A percentile compares a stretch with the other conserved stretches of the same genome.
Conservation (phyloP, 1,140 invertebrate genomes). For the Drosophila carrolli region DNA sequence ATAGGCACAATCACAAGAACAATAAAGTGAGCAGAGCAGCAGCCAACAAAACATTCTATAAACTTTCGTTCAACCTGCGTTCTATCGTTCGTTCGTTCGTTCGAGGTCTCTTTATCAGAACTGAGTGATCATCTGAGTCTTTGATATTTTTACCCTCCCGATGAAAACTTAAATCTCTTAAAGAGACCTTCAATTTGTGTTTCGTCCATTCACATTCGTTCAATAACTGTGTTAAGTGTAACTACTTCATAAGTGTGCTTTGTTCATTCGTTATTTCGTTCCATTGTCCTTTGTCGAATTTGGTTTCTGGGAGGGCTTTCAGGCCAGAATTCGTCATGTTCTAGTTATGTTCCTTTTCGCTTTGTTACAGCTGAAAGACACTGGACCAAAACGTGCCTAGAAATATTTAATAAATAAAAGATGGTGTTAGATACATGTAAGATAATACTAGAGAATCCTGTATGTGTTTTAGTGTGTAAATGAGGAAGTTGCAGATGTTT, state of each 20-base stretch:
- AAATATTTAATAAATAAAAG: too few species aligned
- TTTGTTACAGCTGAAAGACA: constrained; percentile 12
- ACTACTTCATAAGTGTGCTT: constrained; percentile 34
- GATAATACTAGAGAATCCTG: too few species aligned
- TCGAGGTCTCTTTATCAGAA: background rate
- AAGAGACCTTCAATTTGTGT: constrained; percentile 29
- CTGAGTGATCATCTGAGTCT: background rate
- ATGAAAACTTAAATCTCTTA: background rate
- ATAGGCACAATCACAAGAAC: constrained; percentile 83
- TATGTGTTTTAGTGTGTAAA: too few species aligned
- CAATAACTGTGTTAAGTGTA: constrained; percentile 27
- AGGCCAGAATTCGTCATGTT: constrained; percentile 15
- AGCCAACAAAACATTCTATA: constrained; percentile 39
- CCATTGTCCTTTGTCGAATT: constrained; percentile 17
- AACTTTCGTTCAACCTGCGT: constrained; percentile 28
- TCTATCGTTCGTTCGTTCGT: constrained; percentile 34
- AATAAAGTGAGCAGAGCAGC: constrained; percentile 83
- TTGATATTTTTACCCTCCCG: too few species aligned
- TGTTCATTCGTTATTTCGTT: constrained; percentile 40
- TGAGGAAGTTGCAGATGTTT: too few species aligned
- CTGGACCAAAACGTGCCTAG: constrained; percentile 5
- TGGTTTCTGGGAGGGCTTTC: background rate
- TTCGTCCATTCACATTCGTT: constrained; percentile 25
- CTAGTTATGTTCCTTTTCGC: constrained; percentile 16
- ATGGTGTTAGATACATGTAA: too few species aligned